phyloP scores from a whole-genome alignment of 92 coral and sea anemone genomes.

The Ricordea florida region DNA sequence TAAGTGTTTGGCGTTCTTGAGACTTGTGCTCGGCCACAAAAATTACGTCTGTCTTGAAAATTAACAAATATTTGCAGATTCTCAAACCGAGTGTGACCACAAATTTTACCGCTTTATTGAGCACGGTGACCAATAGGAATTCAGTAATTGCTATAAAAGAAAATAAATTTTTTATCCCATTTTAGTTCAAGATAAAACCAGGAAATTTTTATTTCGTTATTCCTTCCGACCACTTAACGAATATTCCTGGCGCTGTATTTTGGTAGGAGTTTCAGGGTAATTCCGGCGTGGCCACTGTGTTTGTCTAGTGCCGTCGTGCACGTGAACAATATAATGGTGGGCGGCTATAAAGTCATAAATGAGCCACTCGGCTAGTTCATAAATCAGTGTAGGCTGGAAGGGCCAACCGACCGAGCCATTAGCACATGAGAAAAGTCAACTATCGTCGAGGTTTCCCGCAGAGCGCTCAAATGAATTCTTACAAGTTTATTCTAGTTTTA shows the following conservation, averaged over 20 bases:
- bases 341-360: conserved; percentile 41
- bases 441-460: conserved; percentile 46
- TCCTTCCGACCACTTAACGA: neutral
- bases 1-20: neutral
- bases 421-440: conserved; percentile 8
- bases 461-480: conserved; percentile 58
- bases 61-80: conserved; percentile 12
- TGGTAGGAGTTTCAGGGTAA: neutral
- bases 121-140: neutral
- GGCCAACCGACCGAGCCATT: neutral
- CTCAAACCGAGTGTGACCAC: conserved; percentile 41
- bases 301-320: conserved; percentile 34
- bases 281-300: conserved; percentile 52
- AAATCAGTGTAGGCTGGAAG: conserved; percentile 10
- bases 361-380: conserved; percentile 36
- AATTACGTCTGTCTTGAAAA: conserved; percentile 12
- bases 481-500: conserved; percentile 59
- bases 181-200: neutral
- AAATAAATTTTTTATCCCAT: neutral
- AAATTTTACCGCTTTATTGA: conserved; percentile 20
- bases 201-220: conserved; percentile 18
- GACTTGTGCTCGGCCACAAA: conserved; percentile 9
- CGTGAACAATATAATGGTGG: conserved; percentile 51
- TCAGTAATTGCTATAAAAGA: neutral
- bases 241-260: conserved; percentile 11